A percentile compares a stretch with the other conserved stretches of the same genome.
Evolutionary conservation across 2,113 vertebrate species (phyloP).

Genomic region (Cygnus atratus): DNA sequence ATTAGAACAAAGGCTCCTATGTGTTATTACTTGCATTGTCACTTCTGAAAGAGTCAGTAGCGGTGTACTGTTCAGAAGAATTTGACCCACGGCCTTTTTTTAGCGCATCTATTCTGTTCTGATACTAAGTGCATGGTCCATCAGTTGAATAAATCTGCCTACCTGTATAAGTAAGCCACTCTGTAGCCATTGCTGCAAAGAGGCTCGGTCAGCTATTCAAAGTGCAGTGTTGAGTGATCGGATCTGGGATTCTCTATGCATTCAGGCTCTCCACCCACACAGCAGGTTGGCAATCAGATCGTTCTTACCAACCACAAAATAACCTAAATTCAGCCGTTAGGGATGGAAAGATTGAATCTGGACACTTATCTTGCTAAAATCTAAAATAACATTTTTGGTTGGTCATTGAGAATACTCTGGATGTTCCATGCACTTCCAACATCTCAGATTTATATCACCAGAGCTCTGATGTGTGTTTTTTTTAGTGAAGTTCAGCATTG

Average conservation of each 20-base stretch:
- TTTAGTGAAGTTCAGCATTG: background rate
- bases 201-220: background rate
- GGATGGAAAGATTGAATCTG: background rate
- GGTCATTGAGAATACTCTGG: background rate
- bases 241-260: background rate
- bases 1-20: background rate
- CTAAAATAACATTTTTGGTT: background rate
- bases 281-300: background rate
- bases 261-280: background rate
- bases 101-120: background rate
- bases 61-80: background rate
- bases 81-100: background rate
- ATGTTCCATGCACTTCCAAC: background rate
- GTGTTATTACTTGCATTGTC: background rate
- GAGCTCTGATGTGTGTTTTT: background rate
- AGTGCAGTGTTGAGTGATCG: background rate
- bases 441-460: background rate
- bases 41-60: background rate
- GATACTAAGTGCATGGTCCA: background rate
- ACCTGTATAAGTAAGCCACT: background rate
- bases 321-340: background rate
- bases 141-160: background rate
- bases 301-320: background rate
- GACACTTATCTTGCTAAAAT: background rate
- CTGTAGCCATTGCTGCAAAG: background rate